Conservation (phyloP, 2,113 vertebrate genomes). For the Eretmochelys imbricata region DNA sequence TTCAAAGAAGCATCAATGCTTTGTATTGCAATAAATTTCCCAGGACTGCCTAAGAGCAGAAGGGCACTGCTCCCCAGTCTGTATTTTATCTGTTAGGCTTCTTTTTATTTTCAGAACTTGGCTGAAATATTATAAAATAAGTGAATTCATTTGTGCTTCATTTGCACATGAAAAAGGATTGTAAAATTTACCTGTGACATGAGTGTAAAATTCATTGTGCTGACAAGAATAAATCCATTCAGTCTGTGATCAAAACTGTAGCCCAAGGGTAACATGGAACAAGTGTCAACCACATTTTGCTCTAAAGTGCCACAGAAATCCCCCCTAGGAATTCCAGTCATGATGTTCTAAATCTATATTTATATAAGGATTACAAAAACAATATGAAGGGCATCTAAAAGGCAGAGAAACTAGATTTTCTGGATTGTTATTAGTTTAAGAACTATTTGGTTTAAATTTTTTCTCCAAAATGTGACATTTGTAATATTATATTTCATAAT, state of each 20-base stretch:
- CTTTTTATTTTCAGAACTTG: background rate
- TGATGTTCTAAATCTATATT: slow-evolving; percentile 68
- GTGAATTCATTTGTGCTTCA: slow-evolving; percentile 10
- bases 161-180: slow-evolving; percentile 50
- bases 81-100: background rate
- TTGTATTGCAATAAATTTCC: background rate
- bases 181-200: slow-evolving; percentile 48
- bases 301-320: slow-evolving; percentile 68
- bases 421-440: slow-evolving; percentile 1
- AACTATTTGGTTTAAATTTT: slow-evolving; percentile 34
- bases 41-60: rapidly evolving
- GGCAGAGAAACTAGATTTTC: background rate
- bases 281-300: slow-evolving; percentile 78
- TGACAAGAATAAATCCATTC: slow-evolving; percentile 72
- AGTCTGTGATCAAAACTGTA: slow-evolving; percentile 76
- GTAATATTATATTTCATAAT: background rate
- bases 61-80: background rate
- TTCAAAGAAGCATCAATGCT: background rate
- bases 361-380: slow-evolving; percentile 44
- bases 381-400: background rate
- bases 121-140: background rate
- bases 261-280: slow-evolving; percentile 77
- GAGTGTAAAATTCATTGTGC: slow-evolving; percentile 65
- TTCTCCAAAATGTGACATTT: background rate
- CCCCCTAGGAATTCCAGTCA: slow-evolving; percentile 63